A percentile compares a stretch with the other conserved stretches of the same genome.
These are phyloP conservation scores for Macrostomum lignano DNA, from an alignment of 1,140 invertebrate species.

Conservation along the genomic window DNA sequence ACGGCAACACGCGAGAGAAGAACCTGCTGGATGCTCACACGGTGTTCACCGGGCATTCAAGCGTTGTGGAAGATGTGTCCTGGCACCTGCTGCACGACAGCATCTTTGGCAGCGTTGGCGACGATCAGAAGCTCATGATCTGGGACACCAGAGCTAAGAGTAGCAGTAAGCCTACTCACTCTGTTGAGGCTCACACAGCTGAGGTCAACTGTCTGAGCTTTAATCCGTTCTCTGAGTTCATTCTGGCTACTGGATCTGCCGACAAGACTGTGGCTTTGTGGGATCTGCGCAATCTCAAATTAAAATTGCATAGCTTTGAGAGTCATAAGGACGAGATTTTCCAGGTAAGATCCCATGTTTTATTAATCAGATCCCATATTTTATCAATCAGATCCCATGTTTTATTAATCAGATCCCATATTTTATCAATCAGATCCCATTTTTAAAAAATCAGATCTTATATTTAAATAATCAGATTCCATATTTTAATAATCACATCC, in stretches of 20 bases:
- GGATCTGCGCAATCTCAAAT: conserved; percentile 82
- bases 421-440: no score
- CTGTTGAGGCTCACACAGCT: conserved; percentile 88
- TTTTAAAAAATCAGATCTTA: no score
- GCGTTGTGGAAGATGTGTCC: conserved; percentile 95
- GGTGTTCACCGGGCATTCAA: conserved; percentile 91
- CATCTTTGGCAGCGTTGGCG: conserved; percentile 90
- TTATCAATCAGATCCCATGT: no score
- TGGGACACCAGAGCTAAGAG: conserved; percentile 92
- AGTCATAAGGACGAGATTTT: conserved; percentile 99
- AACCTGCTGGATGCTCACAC: conserved; percentile 84
- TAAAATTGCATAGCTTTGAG: conserved; percentile 95
- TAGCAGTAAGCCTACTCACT: conserved; percentile 81
- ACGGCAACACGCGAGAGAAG: conserved; percentile 69
- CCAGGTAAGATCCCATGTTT: no score
- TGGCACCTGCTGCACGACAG: conserved; percentile 95
- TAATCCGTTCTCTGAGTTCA: conserved; percentile 97
- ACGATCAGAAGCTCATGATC: conserved; percentile 89
- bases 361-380: no score
- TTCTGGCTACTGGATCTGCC: conserved; percentile 85
- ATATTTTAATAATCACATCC: no score
- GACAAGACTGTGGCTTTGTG: conserved; percentile 75
- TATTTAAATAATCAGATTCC: no score
- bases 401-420: no score
- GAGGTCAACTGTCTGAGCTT: conserved; percentile 98